Base-by-base conservation (phyloP, 2,113 vertebrate species). In the Pteropus alecto region DNA sequence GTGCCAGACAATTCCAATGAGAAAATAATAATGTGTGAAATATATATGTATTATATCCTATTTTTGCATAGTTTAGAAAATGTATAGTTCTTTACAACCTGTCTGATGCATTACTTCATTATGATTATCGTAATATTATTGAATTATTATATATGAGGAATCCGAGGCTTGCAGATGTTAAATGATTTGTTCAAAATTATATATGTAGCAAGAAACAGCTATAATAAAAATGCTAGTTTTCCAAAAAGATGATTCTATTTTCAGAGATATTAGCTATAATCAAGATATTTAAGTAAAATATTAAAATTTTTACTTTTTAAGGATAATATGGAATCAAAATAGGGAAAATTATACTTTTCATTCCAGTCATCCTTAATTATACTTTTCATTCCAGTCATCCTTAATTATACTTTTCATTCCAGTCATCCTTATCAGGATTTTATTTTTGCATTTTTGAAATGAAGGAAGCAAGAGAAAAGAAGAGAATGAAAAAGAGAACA, bases 391-490 rank as follows among this genome's bases (percentile, higher is more conserved):
- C 35, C 5, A 94, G 81, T 85, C 46, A 85, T 63, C 13, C 13
- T 85, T n/a, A 35, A 51, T 51, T 78, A 35, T 6, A 86, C 9
- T 54, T 4, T 54, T 63, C 46, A 56, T 38, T 61, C 35, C 5
- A 92, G 85, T 85, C 48, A 85, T 63, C 13, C 10, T 85, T n/a
- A 33, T 18, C 48, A 92, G 5, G 19, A 56, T 85, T 81, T 67
- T 60, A 56, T 65, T 94, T 96, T 87, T 82, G 13, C 1, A 54
- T 73, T 94, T 95, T 81, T 12, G 3, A 87, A 95, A 63, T 94
- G 10, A 85, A 65, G 24, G 24, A 43, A 94, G 33, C 41, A 58
- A 68, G 54, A 2, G 41, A 51, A 30, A 19, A 10, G 13, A 10
- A 12, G 12, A 18, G 13, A 41, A 61, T 61, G 22, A 22, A 11